phyloP scores from a whole-genome alignment of 2,797 vertebrate genomes.

The Vultur gryphus region DNA sequence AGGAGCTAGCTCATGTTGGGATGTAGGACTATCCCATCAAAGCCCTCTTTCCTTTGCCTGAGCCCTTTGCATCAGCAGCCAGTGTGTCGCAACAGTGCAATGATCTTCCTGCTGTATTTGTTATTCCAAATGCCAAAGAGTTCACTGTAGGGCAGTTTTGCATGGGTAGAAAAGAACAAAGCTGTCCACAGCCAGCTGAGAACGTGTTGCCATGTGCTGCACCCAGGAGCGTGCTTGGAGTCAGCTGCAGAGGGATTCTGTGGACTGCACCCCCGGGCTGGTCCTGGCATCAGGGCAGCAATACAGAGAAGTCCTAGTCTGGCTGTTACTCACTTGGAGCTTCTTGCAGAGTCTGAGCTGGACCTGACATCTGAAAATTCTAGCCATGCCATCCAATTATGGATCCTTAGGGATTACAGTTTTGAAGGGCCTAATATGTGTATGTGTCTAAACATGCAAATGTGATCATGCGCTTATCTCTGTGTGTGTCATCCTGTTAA shows the following conservation, averaged over 20 bases:
- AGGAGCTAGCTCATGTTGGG: neutral
- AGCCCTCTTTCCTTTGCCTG: neutral
- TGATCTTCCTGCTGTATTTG: neutral
- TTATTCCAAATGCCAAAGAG: neutral
- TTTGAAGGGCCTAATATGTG: neutral
- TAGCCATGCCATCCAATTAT: neutral
- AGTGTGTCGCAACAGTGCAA: neutral
- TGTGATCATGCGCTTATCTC: neutral
- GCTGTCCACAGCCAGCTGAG: neutral
- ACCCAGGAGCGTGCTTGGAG: neutral
- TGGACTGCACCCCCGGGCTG: neutral
- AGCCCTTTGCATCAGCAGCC: neutral
- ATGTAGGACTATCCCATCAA: neutral
- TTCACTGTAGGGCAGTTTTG: neutral
- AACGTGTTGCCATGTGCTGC: neutral
- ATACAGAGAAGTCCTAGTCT: neutral
- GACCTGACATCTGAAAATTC: neutral
- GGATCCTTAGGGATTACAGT: neutral
- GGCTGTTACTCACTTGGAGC: neutral
- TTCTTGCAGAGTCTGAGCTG: neutral
- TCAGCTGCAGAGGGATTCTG: neutral
- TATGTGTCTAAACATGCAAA: neutral
- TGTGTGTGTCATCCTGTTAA: neutral
- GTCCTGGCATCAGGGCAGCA: neutral
- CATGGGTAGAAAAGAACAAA: neutral